A percentile compares a stretch with the other conserved stretches of the same genome.
These are phyloP conservation scores for Rousettus madagascariensis DNA, from an alignment of 2,797 vertebrate species.

Conservation along the genomic window DNA sequence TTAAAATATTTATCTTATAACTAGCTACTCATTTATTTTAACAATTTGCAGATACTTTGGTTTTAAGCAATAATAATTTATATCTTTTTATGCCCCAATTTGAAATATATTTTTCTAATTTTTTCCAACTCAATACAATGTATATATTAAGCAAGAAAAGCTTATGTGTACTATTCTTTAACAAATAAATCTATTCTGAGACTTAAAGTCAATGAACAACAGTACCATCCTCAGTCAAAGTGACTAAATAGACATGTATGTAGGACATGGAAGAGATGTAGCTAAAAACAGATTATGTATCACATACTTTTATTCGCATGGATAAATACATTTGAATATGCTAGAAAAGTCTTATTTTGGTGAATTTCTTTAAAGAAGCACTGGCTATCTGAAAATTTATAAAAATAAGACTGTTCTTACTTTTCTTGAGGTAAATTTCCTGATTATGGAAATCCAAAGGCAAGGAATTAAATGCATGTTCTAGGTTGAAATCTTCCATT, in stretches of 20 bases:
- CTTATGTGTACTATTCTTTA: too few species aligned
- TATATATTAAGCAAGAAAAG: not conserved
- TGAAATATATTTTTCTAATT: not conserved
- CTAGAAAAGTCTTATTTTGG: not conserved
- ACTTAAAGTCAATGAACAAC: not conserved
- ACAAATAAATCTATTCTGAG: not conserved
- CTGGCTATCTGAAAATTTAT: not conserved
- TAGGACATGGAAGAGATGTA: not conserved
- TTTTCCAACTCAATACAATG: not conserved
- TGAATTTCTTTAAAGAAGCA: not conserved
- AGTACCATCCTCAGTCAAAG: not conserved
- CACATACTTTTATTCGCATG: not conserved
- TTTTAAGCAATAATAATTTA: not conserved
- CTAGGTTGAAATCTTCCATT: not conserved
- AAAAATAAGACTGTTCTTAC: not conserved
- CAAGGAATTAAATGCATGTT: not conserved
- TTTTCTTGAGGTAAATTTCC: not conserved
- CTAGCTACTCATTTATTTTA: not conserved
- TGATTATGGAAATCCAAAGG: not conserved
- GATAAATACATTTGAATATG: not conserved
- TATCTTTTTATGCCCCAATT: not conserved
- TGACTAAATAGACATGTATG: not conserved
- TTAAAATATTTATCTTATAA: not conserved
- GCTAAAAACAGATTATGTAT: not conserved
- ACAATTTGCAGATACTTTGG: not conserved